These are phyloP conservation scores for Onychomys torridus DNA, from an alignment of 2,797 vertebrate genomes.

Conservation along the genomic window DNA sequence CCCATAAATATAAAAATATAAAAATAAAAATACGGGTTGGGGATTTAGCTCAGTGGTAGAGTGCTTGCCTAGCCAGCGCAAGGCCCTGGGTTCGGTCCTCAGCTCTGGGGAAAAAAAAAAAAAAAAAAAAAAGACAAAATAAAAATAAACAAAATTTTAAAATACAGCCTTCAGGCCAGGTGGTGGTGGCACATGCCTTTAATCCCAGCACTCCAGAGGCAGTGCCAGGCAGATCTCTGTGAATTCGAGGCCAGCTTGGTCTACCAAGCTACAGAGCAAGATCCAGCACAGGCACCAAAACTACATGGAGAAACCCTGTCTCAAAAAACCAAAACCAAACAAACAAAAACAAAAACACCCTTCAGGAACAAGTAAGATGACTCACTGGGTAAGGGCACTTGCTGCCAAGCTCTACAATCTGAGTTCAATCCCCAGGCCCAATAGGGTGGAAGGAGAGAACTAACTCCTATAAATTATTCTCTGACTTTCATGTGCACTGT, in stretches of 20 bases:
- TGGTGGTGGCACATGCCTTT: too few species aligned
- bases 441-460: neutral
- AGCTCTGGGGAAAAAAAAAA: too few species aligned
- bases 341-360: neutral
- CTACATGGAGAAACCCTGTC: too few species aligned
- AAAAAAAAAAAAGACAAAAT: neutral
- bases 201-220: too few species aligned
- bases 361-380: neutral
- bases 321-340: too few species aligned
- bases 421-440: neutral
- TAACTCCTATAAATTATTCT: neutral
- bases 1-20: neutral
- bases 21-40: neutral
- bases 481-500: neutral
- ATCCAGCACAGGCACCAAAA: too few species aligned
- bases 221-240: too few species aligned
- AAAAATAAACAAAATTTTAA: neutral
- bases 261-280: too few species aligned
- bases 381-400: neutral
- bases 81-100: too few species aligned
- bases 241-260: too few species aligned
- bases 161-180: neutral
- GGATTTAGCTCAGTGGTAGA: too few species aligned
- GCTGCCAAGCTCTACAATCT: neutral
- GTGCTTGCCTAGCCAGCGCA: too few species aligned